Percentiles rank a stretch among this genome's conserved stretches.
Evolutionary conservation across 2,797 vertebrate genomes (phyloP).

Genomic region (Phoxinus dragarum): DNA sequence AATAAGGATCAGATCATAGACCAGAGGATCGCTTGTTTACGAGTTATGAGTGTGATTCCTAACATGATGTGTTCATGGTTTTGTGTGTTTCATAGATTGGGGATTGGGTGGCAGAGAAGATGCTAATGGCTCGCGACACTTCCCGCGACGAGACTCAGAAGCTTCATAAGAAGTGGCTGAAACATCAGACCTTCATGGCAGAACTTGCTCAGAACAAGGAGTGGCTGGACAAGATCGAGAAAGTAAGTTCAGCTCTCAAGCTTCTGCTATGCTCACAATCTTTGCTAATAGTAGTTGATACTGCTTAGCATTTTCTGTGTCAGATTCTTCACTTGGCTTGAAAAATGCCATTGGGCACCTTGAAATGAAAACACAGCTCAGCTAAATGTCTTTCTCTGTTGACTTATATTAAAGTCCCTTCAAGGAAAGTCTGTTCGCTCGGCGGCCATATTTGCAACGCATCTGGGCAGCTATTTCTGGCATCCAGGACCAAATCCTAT

Average conservation of each 20-base stretch:
- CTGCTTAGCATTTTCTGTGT: background rate
- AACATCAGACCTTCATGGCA: slow-evolving; percentile 92
- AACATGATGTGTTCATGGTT: background rate
- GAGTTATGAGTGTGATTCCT: background rate
- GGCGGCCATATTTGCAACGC: too few relatives aligned
- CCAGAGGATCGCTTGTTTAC: background rate
- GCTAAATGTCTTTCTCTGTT: slow-evolving; percentile 20
- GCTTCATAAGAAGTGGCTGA: slow-evolving; percentile 91
- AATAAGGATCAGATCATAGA: background rate
- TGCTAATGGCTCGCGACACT: slow-evolving; percentile 88
- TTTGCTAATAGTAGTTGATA: background rate
- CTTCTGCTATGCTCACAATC: background rate
- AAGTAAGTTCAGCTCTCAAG: slow-evolving; percentile 79
- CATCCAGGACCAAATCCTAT: too few relatives aligned
- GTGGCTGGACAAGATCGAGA: slow-evolving; percentile 92
- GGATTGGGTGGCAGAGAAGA: slow-evolving; percentile 86
- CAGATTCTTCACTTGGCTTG: slow-evolving; percentile 11
- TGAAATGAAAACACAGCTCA: slow-evolving; percentile 8
- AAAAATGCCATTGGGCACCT: background rate
- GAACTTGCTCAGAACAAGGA: slow-evolving; percentile 91
- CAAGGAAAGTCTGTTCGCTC: background rate
- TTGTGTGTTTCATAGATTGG: slow-evolving; percentile 73
- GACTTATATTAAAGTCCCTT: background rate
- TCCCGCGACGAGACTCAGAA: slow-evolving; percentile 85
- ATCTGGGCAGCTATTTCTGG: too few relatives aligned